These are phyloP conservation scores for Mormyrus hasselquistii DNA, from an alignment of 2,797 vertebrate genomes.

Conservation along the genomic window DNA sequence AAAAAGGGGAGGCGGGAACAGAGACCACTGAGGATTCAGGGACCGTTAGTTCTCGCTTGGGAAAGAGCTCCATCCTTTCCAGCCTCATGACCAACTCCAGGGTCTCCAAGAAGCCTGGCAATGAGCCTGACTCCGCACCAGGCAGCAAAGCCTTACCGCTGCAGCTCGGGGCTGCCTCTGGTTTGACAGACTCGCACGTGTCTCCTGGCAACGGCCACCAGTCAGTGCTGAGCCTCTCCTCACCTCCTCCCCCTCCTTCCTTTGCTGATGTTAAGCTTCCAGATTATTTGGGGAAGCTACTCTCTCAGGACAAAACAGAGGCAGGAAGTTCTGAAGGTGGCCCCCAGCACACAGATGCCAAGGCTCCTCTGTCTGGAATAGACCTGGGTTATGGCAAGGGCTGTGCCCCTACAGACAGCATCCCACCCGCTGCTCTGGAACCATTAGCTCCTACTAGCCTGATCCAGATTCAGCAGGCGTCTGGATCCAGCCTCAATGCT, in stretches of 20 bases:
- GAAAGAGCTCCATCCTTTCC: constrained; percentile 82
- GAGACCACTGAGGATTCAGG: constrained; percentile 53
- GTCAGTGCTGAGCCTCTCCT: constrained; percentile 41
- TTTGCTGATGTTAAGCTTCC: constrained; percentile 62
- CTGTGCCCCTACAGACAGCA: constrained; percentile 36
- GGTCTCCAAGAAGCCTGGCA: constrained; percentile 38
- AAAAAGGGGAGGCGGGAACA: constrained; percentile 38
- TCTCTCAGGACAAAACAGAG: constrained; percentile 54
- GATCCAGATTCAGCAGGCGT: constrained; percentile 42
- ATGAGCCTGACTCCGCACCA: constrained; percentile 32
- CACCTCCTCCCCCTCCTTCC: constrained; percentile 43
- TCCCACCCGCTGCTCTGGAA: constrained; percentile 48
- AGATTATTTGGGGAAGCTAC: constrained; percentile 67
- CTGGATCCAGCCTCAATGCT: constrained; percentile 35
- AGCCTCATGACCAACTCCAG: constrained; percentile 61
- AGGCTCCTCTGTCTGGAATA: constrained; percentile 30
- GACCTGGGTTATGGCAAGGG: constrained; percentile 30
- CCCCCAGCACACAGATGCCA: constrained; percentile 31
- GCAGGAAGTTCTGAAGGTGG: constrained; percentile 40
- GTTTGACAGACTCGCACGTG: constrained; percentile 26
- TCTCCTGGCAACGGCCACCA: constrained; percentile 32
- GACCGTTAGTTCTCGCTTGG: constrained; percentile 72
- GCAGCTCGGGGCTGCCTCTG: constrained; percentile 19
- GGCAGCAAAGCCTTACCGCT: constrained; percentile 25
- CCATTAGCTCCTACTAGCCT: constrained; percentile 47